phyloP scores from a whole-genome alignment of 2,797 vertebrate species.

The Propithecus perrieri region DNA sequence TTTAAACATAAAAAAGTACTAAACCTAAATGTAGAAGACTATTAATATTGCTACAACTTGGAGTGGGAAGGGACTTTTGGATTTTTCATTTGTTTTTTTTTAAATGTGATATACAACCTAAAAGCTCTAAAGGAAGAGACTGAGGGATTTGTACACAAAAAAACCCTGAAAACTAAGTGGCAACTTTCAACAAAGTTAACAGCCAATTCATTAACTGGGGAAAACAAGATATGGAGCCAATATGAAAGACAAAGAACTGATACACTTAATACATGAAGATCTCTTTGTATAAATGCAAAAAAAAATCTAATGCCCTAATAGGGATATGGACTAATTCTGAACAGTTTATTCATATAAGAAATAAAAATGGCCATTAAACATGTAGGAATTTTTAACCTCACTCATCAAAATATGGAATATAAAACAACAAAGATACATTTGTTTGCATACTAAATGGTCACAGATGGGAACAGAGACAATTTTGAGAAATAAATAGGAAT shows the following conservation, averaged over 20 bases:
- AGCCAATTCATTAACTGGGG: neutral
- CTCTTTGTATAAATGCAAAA: neutral
- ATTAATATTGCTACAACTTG: neutral
- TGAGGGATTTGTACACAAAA: neutral
- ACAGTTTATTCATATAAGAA: neutral
- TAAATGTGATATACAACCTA: neutral
- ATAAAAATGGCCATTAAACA: neutral
- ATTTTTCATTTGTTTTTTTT: neutral
- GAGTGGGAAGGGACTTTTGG: neutral
- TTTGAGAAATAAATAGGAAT: neutral
- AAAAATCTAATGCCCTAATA: neutral
- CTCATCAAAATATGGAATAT: neutral
- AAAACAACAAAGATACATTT: neutral
- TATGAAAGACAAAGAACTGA: neutral
- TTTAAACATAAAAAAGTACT: neutral
- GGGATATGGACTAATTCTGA: neutral
- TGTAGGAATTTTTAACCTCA: neutral
- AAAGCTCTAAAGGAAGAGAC: neutral
- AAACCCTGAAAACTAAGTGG: neutral
- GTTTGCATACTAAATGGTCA: slow-evolving; percentile 1
- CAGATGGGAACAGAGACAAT: neutral
- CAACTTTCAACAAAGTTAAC: slow-evolving; percentile 7
- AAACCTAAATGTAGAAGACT: neutral
- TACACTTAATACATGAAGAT: neutral
- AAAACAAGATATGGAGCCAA: neutral